These are phyloP conservation scores for Buceros bicornis DNA, from an alignment of 2,797 vertebrate genomes.

Conservation along the genomic window DNA sequence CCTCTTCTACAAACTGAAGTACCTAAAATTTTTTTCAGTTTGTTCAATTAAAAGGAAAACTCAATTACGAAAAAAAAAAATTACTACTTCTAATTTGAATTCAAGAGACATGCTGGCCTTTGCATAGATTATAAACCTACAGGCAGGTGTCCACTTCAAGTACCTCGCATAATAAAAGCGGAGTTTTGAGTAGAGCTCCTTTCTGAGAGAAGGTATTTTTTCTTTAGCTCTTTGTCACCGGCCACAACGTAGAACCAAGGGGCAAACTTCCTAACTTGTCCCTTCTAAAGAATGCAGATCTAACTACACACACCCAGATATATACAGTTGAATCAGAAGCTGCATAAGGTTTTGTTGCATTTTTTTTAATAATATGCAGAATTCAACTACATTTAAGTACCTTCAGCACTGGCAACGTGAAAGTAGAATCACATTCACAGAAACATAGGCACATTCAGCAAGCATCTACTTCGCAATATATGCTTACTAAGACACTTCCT, in stretches of 20 bases:
- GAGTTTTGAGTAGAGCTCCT: conserved; percentile 42
- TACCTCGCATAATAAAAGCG: conserved; percentile 57
- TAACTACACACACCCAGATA: conserved; percentile 20
- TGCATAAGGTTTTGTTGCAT: not conserved
- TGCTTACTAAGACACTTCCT: not conserved
- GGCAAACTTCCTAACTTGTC: conserved; percentile 72
- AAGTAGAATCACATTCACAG: not conserved
- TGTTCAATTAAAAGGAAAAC: not conserved
- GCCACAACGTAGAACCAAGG: conserved; percentile 65
- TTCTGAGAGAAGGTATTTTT: conserved; percentile 58
- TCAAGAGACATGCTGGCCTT: conserved; percentile 11
- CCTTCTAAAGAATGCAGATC: conserved; percentile 53
- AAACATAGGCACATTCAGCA: not conserved
- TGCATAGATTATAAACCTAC: conserved; percentile 44
- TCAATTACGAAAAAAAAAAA: not conserved
- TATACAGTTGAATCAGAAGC: not conserved
- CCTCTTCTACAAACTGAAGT: not conserved
- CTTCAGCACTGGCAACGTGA: not conserved
- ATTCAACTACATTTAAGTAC: not conserved
- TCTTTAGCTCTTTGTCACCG: conserved; percentile 67
- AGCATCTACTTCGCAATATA: not conserved
- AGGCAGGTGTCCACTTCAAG: conserved; percentile 65
- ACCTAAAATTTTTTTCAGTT: not conserved
- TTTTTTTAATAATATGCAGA: not conserved
- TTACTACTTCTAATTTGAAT: not conserved